These are phyloP conservation scores for Strigops habroptila DNA, from an alignment of 2,113 vertebrate genomes.

Conservation along the genomic window DNA sequence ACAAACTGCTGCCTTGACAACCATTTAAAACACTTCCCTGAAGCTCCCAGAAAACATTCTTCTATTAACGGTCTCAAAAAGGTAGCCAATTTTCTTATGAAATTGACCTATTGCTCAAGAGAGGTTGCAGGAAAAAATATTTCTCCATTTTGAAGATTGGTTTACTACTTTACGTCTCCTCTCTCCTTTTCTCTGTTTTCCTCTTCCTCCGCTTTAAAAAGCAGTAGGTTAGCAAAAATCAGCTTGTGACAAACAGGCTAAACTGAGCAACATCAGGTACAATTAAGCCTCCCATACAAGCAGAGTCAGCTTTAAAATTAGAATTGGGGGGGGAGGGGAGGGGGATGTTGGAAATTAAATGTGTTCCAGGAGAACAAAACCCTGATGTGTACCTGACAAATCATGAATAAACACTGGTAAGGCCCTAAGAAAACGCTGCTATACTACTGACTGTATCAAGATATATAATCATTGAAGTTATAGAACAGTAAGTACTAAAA, in stretches of 20 bases:
- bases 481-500: neutral
- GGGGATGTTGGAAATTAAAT: neutral
- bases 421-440: neutral
- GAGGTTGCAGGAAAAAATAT: neutral
- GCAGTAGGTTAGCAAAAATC: neutral
- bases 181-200: neutral
- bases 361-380: neutral
- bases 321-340: neutral
- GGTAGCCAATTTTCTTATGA: neutral
- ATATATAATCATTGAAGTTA: neutral
- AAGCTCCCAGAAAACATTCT: neutral
- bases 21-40: neutral
- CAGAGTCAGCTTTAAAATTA: neutral
- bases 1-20: constrained; percentile 21
- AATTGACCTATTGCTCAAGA: neutral
- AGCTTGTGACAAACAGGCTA: neutral
- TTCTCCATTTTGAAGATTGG: neutral
- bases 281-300: neutral
- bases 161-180: neutral
- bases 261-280: neutral
- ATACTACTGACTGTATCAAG: neutral
- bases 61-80: neutral
- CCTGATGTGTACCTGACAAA: neutral
- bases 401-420: neutral
- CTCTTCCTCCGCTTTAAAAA: neutral